Conservation (phyloP, 2,797 vertebrate genomes). For the Sparus aurata region DNA sequence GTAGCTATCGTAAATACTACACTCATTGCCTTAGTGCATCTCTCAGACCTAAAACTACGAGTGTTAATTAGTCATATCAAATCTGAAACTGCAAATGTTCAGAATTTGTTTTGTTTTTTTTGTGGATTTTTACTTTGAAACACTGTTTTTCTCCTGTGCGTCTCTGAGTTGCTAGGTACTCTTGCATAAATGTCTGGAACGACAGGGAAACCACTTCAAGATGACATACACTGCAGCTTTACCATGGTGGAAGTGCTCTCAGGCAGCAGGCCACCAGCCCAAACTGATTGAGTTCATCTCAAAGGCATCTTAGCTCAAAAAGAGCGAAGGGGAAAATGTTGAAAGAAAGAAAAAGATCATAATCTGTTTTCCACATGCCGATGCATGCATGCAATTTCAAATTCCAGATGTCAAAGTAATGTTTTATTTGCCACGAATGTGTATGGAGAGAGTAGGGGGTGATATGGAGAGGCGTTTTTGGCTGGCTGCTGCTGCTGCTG, state of each 20-base stretch:
- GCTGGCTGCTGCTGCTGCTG: conserved; percentile 41
- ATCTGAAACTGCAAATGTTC: conserved; percentile 56
- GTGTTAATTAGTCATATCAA: conserved; percentile 41
- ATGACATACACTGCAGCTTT: conserved; percentile 64
- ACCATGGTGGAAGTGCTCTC: conserved; percentile 70
- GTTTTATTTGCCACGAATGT: conserved; percentile 62
- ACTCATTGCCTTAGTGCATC: conserved; percentile 42
- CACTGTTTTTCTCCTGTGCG: conserved; percentile 48
- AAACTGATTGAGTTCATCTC: conserved; percentile 77
- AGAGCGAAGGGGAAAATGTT: conserved; percentile 49
- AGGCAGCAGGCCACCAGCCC: conserved; percentile 64
- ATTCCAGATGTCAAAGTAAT: conserved; percentile 81
- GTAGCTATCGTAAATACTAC: conserved; percentile 49
- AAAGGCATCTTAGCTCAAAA: conserved; percentile 69
- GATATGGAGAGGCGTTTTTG: conserved; percentile 47
- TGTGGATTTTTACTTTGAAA: conserved; percentile 49
- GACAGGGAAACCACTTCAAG: conserved; percentile 72
- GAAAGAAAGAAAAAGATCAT: conserved; percentile 41
- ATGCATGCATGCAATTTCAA: conserved; percentile 71
- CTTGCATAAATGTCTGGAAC: conserved; percentile 78
- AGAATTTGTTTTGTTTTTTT: conserved; percentile 10
- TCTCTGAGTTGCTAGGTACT: conserved; percentile 66
- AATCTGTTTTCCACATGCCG: conserved; percentile 77
- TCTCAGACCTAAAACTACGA: conserved; percentile 46
- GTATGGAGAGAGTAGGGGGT: conserved; percentile 31